Base-by-base conservation (phyloP, 2,888 invertebrate genomes). In the Zhuqinia jingwanae region DNA sequence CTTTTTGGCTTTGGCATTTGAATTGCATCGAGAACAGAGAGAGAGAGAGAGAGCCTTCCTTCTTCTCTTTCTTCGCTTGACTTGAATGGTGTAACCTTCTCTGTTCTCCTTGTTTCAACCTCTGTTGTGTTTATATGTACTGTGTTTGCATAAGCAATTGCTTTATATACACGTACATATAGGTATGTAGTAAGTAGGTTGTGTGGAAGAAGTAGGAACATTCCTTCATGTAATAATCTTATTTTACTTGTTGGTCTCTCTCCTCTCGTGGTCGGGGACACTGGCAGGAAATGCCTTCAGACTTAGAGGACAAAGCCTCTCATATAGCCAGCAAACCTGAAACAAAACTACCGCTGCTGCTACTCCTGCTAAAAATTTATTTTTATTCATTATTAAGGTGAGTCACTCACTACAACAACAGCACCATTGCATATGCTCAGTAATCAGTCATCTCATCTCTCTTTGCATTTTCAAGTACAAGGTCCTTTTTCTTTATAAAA, bases 271-370 rank as follows among this genome's bases (percentile, higher is more conserved):
- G 81, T 68, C 86, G 86, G 86, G 86, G 86, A 86, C 86, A 86
- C 82, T 82, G 82, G 73, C 86, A 86, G 86, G 86, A 86, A 86
- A 86, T 86, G 81, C 86, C 86, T 86, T 86, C 86, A 86, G 58
- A 70, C 78, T 85, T 78, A 84, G 73, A 85, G 85, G 85, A 85
- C 85, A 79, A 50, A 36, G 58, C 45, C 68, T 73, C 53, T 27
- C 47, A 42, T 20, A 3, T 6, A 36, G 36, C 36, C 36, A 68
- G 42, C 20, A 68, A 42, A 68, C 68, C 30, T 68, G n/a, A 68
- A 68, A 68, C 22, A 45, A 68, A 68, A 68, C 68, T 68, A 50
- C 45, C 3, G n/a, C n/a, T n/a, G n/a, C n/a, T n/a, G n/a, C n/a
- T n/a, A n/a, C n/a, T n/a, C n/a, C n/a, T n/a, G n/a, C n/a, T n/a